A percentile compares a stretch with the other conserved stretches of the same genome.
These are phyloP conservation scores for Machaerirhynchus nigripectus DNA, from an alignment of 2,113 vertebrate species.

Conservation along the genomic window DNA sequence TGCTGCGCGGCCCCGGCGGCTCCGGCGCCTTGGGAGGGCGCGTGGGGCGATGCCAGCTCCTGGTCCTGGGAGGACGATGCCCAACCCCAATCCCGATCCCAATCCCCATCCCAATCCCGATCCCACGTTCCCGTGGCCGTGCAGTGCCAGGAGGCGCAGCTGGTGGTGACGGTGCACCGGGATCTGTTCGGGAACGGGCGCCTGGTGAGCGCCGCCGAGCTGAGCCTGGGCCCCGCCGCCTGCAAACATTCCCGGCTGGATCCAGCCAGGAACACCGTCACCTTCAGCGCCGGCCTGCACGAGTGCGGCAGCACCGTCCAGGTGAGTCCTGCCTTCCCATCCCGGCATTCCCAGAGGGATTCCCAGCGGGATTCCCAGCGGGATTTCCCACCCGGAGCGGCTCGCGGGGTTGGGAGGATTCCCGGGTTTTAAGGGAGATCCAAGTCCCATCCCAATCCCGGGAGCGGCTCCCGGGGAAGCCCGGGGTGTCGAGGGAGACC, in stretches of 20 bases:
- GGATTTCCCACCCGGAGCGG: background rate
- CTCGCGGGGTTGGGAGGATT: background rate
- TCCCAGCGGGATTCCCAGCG: accelerated
- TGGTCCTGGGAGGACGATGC: accelerated
- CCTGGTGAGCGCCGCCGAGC: background rate
- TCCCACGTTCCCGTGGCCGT: accelerated
- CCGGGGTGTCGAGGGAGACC: background rate
- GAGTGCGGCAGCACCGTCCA: background rate
- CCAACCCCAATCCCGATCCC: too few species aligned
- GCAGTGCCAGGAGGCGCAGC: constrained; percentile 33
- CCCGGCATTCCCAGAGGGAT: accelerated
- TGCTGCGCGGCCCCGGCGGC: background rate
- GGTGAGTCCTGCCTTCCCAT: background rate
- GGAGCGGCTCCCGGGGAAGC: too few species aligned
- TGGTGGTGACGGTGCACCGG: constrained; percentile 1
- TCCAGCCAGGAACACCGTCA: background rate
- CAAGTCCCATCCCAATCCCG: too few species aligned
- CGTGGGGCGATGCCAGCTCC: accelerated
- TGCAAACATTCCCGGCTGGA: background rate
- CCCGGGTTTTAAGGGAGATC: too few species aligned
- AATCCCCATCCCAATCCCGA: accelerated
- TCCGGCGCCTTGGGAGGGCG: accelerated
- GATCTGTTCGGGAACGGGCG: constrained; percentile 20
- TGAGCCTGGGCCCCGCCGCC: background rate
- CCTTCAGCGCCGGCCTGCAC: constrained; percentile 7